Percentiles rank a stretch among this genome's conserved stretches.
These are phyloP conservation scores for Flexamia atlantica DNA, from an alignment of 2,888 invertebrate genomes.

Conservation along the genomic window DNA sequence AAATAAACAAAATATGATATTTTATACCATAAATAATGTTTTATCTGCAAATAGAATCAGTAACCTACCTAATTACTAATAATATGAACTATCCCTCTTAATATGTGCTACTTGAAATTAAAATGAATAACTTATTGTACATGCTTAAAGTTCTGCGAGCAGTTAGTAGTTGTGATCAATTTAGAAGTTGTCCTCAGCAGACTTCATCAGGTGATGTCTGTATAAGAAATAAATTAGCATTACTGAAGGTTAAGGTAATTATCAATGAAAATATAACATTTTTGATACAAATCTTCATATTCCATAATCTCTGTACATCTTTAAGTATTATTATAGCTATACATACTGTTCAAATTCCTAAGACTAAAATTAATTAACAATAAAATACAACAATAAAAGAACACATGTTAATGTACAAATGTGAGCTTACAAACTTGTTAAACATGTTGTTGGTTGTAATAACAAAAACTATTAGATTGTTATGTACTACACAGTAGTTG, in stretches of 20 bases:
- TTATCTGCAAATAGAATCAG: too few species aligned
- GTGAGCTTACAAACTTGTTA: constrained; percentile 25
- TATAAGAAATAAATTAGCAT: neutral
- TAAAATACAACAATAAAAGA: constrained; percentile 55
- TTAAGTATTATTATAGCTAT: neutral
- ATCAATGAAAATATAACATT: constrained; percentile 7
- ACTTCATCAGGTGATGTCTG: neutral
- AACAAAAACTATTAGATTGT: neutral
- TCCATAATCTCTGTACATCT: neutral
- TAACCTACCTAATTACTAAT: too few species aligned
- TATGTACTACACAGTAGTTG: constrained; percentile 45
- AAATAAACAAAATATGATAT: too few species aligned
- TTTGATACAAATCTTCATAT: neutral
- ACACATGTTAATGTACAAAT: constrained; percentile 55
- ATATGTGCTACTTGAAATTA: neutral
- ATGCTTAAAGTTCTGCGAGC: too few species aligned
- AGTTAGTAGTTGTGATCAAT: too few species aligned
- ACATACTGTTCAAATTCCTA: constrained; percentile 43
- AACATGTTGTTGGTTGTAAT: neutral
- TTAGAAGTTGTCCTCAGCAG: too few species aligned
- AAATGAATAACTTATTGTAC: neutral
- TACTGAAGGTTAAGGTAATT: neutral
- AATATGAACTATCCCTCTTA: too few species aligned
- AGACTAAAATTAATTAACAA: constrained; percentile 56
- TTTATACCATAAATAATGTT: too few species aligned